Percentiles rank a stretch among this genome's conserved stretches.
These are phyloP conservation scores for Ceyx erithaca DNA, from an alignment of 2,797 vertebrate genomes.

Conservation along the genomic window DNA sequence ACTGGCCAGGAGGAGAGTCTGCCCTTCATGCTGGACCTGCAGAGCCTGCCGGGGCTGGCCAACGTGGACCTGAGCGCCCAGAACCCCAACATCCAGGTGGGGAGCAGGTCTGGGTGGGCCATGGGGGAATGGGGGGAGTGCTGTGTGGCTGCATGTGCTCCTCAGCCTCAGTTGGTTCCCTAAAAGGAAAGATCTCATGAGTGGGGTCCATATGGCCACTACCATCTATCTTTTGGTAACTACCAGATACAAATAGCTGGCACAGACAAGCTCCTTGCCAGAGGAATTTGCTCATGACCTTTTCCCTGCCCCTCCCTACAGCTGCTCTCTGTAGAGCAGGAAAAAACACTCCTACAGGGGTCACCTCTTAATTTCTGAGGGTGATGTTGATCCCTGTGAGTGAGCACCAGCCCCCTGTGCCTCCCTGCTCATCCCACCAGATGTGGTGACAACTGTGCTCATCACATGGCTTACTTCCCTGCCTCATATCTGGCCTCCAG, in stretches of 20 bases:
- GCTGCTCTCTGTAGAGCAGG: background rate
- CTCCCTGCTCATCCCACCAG: background rate
- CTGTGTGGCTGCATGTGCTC: fast-evolving
- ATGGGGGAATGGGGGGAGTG: fast-evolving
- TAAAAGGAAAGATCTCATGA: background rate
- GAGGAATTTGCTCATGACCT: background rate
- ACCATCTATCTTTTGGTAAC: background rate
- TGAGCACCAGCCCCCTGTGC: background rate
- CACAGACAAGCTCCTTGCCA: background rate
- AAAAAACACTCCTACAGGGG: background rate
- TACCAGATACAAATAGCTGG: background rate
- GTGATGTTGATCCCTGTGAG: background rate
- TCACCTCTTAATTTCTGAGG: background rate
- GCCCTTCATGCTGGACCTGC: constrained; percentile 89
- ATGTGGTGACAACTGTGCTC: fast-evolving
- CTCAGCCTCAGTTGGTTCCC: background rate
- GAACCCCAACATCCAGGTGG: constrained; percentile 94
- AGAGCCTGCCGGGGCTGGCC: constrained; percentile 87
- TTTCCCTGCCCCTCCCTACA: background rate
- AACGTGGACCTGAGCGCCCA: constrained; percentile 86
- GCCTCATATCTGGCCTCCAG: constrained; percentile 64
- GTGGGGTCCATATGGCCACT: fast-evolving
- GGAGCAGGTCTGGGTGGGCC: background rate
- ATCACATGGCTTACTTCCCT: background rate
- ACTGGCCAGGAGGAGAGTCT: constrained; percentile 76